These are phyloP conservation scores for Solen grandis DNA, from an alignment of 1,140 invertebrate genomes.

Conservation along the genomic window DNA sequence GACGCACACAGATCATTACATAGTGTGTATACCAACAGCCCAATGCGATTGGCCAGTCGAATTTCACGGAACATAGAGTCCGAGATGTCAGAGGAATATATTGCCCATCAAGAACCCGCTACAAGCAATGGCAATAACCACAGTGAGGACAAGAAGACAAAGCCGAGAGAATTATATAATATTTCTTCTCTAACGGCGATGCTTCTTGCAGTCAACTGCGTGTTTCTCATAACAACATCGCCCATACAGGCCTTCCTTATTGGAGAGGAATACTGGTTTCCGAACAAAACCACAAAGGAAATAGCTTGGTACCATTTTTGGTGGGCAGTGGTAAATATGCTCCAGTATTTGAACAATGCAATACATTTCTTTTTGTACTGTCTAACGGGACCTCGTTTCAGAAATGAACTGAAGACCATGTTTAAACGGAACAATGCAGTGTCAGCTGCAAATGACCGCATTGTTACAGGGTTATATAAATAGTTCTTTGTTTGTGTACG, in stretches of 20 bases:
- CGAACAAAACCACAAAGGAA: slow-evolving; percentile 12
- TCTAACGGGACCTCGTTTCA: slow-evolving; percentile 71
- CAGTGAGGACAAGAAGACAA: slow-evolving; percentile 1
- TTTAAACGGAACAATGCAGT: slow-evolving; percentile 37
- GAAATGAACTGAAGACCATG: slow-evolving; percentile 61
- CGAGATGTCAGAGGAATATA: neutral
- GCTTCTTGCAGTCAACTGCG: slow-evolving; percentile 68
- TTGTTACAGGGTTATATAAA: no score
- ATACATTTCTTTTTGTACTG: slow-evolving; percentile 78
- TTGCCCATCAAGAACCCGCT: neutral
- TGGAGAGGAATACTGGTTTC: slow-evolving; percentile 63
- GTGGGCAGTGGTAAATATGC: slow-evolving; percentile 73
- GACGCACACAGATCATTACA: slow-evolving; percentile 40
- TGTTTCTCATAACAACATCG: slow-evolving; percentile 70
- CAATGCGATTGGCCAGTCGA: neutral
- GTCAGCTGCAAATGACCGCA: no score
- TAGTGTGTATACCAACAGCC: neutral
- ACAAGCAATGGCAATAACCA: neutral
- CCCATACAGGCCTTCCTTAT: slow-evolving; percentile 73
- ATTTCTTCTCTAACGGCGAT: slow-evolving; percentile 69
- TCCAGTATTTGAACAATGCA: slow-evolving; percentile 75
- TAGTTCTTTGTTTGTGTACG: no score
- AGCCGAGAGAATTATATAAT: neutral
- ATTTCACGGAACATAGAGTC: neutral
- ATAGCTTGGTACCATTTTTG: slow-evolving; percentile 60